These are phyloP conservation scores for Orbicella faveolata DNA, from an alignment of 64 coral and sea anemone species.

Conservation along the genomic window DNA sequence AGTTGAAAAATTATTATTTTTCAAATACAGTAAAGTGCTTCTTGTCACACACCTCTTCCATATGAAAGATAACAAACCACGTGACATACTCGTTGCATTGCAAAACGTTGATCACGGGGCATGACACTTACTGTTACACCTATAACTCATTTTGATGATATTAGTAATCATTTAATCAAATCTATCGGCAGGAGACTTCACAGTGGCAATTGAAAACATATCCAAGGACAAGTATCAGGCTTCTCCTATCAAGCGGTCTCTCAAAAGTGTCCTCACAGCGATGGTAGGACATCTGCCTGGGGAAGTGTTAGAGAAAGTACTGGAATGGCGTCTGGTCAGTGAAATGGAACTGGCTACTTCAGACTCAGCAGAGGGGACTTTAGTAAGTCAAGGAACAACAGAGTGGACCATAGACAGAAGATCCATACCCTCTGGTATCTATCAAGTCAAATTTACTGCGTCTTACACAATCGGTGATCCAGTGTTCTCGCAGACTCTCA, in stretches of 20 bases:
- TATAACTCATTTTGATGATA: too few relatives aligned
- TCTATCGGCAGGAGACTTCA: background rate
- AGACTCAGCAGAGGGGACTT: slow-evolving; percentile 7
- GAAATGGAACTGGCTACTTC: slow-evolving; percentile 6
- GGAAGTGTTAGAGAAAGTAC: background rate
- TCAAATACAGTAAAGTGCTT: too few relatives aligned
- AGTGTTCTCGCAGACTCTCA: background rate
- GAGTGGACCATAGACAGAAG: slow-evolving; percentile 21
- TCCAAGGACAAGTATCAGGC: slow-evolving; percentile 25
- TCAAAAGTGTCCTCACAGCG: background rate
- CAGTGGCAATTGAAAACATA: background rate
- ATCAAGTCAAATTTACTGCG: slow-evolving; percentile 28
- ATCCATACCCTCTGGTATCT: background rate
- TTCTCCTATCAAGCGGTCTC: background rate
- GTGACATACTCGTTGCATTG: too few relatives aligned
- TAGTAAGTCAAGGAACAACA: slow-evolving; percentile 3
- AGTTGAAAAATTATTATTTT: background rate
- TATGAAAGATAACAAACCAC: too few relatives aligned
- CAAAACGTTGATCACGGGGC: too few relatives aligned
- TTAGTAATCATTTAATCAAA: too few relatives aligned
- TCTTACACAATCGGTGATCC: slow-evolving; percentile 3
- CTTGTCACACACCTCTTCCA: too few relatives aligned
- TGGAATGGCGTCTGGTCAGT: slow-evolving; percentile 1
- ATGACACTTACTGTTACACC: too few relatives aligned
- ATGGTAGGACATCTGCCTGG: background rate